These are phyloP conservation scores for Vandiemenella viatica DNA, from an alignment of 2,888 invertebrate species.

Conservation along the genomic window DNA sequence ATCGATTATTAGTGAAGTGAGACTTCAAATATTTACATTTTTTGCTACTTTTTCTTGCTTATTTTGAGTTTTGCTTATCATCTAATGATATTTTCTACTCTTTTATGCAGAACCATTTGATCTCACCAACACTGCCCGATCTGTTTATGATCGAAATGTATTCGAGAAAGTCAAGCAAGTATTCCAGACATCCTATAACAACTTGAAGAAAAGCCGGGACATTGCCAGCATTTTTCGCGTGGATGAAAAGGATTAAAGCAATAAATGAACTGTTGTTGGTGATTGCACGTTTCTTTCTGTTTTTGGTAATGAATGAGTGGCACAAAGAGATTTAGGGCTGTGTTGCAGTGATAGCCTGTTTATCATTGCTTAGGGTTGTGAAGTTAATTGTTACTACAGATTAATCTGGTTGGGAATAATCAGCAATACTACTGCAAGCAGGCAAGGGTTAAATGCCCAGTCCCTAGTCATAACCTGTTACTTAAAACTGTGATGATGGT, in stretches of 20 bases:
- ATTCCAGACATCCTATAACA: constrained; percentile 10
- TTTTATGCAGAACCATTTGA: constrained; percentile 94
- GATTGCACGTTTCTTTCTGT: neutral
- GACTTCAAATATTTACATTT: no score
- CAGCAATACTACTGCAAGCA: no score
- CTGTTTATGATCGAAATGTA: constrained; percentile 72
- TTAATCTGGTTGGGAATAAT: no score
- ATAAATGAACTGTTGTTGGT: neutral
- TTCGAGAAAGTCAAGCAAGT: constrained; percentile 35
- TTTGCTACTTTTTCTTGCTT: no score
- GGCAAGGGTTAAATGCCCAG: no score
- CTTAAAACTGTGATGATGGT: constrained; percentile 9
- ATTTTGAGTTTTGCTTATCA: no score
- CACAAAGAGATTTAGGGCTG: no score
- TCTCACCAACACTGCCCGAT: constrained; percentile 84
- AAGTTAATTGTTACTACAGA: no score
- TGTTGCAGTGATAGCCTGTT: no score
- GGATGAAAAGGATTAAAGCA: constrained; percentile 7
- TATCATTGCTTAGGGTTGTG: no score
- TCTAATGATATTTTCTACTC: no score
- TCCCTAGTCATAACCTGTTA: constrained; percentile 1
- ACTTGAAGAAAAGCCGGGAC: constrained; percentile 8
- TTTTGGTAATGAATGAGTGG: neutral
- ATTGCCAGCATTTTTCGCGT: constrained; percentile 12
- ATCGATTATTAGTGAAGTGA: no score